Evolutionary conservation across 2,797 vertebrate species (phyloP).

Genomic region (Anableps anableps): DNA sequence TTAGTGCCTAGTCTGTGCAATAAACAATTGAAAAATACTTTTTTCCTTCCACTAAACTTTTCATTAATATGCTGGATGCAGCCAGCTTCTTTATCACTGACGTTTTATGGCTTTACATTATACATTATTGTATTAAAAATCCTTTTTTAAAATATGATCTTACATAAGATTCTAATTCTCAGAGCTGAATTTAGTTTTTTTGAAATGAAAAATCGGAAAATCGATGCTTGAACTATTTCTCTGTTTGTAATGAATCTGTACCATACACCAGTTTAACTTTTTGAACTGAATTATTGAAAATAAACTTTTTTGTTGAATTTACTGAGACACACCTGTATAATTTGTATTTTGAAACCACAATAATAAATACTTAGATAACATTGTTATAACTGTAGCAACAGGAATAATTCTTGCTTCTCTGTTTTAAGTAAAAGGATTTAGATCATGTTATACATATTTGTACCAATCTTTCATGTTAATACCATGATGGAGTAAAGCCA

Average conservation of each 20-base stretch:
- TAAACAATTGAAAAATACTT: background rate
- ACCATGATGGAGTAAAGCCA: background rate
- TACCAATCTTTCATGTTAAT: background rate
- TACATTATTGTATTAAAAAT: background rate
- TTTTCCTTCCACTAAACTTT: constrained; percentile 4
- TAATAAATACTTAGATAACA: background rate
- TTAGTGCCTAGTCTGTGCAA: background rate
- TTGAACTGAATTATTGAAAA: background rate
- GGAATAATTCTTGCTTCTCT: background rate
- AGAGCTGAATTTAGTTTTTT: no score
- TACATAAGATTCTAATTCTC: background rate
- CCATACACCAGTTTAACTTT: background rate
- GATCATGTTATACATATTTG: background rate
- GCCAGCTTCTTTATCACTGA: no score
- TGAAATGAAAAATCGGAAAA: no score
- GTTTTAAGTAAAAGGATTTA: background rate
- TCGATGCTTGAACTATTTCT: background rate
- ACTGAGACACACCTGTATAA: background rate
- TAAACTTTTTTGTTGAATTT: background rate
- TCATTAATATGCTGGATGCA: no score
- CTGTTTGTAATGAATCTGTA: background rate
- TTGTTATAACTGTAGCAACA: background rate
- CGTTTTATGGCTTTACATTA: background rate
- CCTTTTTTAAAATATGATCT: background rate
- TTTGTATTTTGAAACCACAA: background rate